These are phyloP conservation scores for Muscicapa striata DNA, from an alignment of 2,797 vertebrate genomes.

Conservation along the genomic window DNA sequence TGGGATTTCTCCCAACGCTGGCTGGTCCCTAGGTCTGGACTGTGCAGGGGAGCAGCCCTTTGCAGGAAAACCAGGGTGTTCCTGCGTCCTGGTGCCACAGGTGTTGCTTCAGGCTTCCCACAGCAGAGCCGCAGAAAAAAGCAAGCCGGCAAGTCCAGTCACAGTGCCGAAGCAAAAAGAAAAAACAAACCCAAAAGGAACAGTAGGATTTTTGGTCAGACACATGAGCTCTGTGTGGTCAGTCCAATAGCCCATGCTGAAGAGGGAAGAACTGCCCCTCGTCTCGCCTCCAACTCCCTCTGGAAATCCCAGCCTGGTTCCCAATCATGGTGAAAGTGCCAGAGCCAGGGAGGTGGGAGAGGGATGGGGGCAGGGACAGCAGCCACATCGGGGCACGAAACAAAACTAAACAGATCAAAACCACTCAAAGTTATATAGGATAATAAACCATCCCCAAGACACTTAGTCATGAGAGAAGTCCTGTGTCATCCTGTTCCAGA, in stretches of 20 bases:
- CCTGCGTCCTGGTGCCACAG: fast-evolving
- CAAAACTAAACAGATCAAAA: neutral
- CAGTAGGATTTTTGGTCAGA: neutral
- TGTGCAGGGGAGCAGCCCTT: neutral
- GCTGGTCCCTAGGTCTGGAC: neutral
- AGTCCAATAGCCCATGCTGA: neutral
- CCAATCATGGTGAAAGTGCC: too few relatives aligned
- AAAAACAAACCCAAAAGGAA: neutral
- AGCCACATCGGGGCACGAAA: neutral
- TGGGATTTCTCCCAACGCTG: neutral
- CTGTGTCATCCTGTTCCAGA: neutral
- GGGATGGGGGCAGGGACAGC: neutral
- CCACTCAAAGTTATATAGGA: neutral
- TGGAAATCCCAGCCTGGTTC: fast-evolving
- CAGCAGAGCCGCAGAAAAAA: neutral
- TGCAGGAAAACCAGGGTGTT: fast-evolving
- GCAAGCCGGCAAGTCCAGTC: neutral
- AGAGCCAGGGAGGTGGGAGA: neutral
- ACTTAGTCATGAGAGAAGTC: neutral
- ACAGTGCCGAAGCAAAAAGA: neutral
- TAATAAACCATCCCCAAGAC: neutral
- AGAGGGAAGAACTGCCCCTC: neutral
- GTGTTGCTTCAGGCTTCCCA: neutral
- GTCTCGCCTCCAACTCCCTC: fast-evolving
- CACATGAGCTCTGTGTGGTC: neutral